A percentile compares a stretch with the other conserved stretches of the same genome.
Conservation (phyloP, 2,113 vertebrate species). For the Bubalus kerabau region DNA sequence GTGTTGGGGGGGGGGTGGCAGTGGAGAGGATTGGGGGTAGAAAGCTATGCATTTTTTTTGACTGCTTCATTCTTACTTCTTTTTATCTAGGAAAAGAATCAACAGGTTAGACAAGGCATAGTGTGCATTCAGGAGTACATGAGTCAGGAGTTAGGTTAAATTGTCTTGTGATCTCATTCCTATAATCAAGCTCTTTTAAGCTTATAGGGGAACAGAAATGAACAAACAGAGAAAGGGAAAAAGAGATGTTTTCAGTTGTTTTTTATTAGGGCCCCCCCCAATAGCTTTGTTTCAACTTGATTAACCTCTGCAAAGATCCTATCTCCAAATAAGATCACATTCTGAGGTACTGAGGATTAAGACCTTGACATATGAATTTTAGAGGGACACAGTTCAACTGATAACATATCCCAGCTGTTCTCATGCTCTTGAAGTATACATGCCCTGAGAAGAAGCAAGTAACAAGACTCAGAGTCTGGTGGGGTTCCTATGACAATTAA, state of each 20-base stretch:
- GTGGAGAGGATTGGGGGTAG: rapidly evolving
- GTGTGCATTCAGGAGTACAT: neutral
- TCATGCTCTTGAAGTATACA: neutral
- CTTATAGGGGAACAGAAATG: neutral
- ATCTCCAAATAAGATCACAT: neutral
- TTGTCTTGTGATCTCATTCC: neutral
- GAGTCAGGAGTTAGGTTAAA: neutral
- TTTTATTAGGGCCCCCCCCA: neutral
- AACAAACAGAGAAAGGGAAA: neutral
- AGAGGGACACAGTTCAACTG: neutral
- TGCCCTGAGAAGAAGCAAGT: neutral
- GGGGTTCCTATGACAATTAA: neutral
- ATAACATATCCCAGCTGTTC: neutral
- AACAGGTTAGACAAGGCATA: neutral
- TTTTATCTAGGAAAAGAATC: neutral
- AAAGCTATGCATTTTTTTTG: neutral
- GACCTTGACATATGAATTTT: neutral
- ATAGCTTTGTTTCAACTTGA: neutral
- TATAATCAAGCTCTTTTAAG: neutral
- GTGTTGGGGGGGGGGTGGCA: rapidly evolving
- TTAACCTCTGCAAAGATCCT: neutral
- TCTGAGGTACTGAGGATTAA: neutral
- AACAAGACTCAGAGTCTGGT: neutral
- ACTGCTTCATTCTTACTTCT: neutral
- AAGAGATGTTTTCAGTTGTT: neutral